A percentile compares a stretch with the other conserved stretches of the same genome.
Evolutionary conservation across 1,140 invertebrate species (phyloP).

Genomic region (Trachymyrmex septentrionalis): DNA sequence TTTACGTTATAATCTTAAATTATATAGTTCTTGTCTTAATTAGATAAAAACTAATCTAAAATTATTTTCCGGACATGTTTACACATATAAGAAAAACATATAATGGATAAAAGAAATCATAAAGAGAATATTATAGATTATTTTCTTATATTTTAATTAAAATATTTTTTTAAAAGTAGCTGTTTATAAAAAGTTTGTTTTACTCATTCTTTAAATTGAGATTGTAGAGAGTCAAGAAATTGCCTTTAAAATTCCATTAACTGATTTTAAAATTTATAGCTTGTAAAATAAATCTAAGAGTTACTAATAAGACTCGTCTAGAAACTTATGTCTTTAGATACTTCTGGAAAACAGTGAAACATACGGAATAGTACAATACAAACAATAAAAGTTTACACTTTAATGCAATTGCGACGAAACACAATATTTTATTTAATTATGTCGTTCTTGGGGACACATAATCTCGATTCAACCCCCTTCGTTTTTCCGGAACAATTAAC

Average conservation of each 20-base stretch:
- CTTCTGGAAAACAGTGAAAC: not conserved
- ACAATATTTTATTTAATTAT: not conserved
- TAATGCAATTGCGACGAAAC: not conserved
- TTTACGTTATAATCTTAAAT: not conserved
- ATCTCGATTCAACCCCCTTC: constrained; percentile 23
- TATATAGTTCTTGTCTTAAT: no score
- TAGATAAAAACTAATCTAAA: not conserved
- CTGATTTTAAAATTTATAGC: constrained; percentile 30
- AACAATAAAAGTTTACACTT: not conserved
- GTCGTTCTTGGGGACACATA: not conserved
- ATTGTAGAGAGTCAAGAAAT: constrained; percentile 71
- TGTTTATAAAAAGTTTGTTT: constrained; percentile 66
- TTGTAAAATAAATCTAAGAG: constrained; percentile 50
- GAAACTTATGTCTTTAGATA: not conserved
- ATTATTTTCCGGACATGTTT: not conserved
- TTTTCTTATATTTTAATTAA: no score
- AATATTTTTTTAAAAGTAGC: not conserved
- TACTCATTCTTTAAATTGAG: constrained; percentile 62
- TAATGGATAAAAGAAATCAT: not conserved
- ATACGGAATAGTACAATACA: not conserved
- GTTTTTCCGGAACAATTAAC: constrained; percentile 76
- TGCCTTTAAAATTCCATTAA: constrained; percentile 68
- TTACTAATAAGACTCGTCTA: not conserved
- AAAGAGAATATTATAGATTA: not conserved
- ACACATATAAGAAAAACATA: not conserved